Percentiles rank a stretch among this genome's conserved stretches.
These are phyloP conservation scores for Carcharodon carcharias DNA, from an alignment of 2,797 vertebrate species.

Conservation along the genomic window DNA sequence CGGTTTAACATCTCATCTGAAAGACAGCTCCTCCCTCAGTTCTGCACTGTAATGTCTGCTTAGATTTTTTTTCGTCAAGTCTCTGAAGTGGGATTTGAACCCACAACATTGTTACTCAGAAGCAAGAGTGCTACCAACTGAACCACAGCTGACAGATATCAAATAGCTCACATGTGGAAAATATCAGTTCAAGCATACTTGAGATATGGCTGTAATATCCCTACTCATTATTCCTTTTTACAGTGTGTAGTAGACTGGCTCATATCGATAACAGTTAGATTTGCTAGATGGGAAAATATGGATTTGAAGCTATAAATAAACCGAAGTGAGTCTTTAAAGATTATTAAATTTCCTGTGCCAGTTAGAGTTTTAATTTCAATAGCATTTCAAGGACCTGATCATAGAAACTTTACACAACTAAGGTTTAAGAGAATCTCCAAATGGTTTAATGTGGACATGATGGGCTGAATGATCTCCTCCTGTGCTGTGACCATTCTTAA, in stretches of 20 bases:
- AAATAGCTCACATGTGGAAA: not conserved
- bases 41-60: not conserved
- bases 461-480: not conserved
- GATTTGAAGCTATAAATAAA: not conserved
- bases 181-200: not conserved
- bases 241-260: not conserved
- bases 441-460: not conserved
- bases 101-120: not conserved
- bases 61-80: not conserved
- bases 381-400: not conserved
- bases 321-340: not conserved
- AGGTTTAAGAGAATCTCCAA: constrained; percentile 4
- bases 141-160: not conserved
- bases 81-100: not conserved
- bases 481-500: not conserved
- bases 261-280: not conserved
- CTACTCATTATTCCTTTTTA: not conserved
- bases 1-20: not conserved
- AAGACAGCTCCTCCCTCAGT: not conserved
- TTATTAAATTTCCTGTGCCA: not conserved
- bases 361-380: not conserved
- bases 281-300: not conserved
- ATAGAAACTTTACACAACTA: not conserved
- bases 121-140: not conserved
- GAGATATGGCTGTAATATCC: not conserved